Evolutionary conservation across 2,113 vertebrate species (phyloP).

Genomic region (Microcebus jonahi): DNA sequence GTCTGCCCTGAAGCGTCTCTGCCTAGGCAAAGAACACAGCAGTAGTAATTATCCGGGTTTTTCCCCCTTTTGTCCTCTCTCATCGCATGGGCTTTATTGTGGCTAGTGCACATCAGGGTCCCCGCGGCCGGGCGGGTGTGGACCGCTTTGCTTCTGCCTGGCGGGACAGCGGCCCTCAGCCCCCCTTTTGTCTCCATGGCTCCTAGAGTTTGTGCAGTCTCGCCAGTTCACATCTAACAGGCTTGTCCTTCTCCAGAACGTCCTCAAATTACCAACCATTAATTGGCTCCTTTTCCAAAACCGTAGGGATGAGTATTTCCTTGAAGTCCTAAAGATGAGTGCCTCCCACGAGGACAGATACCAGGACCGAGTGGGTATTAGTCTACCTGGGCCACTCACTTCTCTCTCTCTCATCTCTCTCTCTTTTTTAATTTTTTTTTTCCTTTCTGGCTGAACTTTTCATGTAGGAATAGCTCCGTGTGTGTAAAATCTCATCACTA

Average conservation of each 20-base stretch:
- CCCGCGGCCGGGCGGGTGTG: neutral
- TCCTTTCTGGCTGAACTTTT: slow-evolving; percentile 76
- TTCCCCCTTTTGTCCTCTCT: slow-evolving; percentile 83
- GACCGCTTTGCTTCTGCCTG: neutral
- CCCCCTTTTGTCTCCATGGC: slow-evolving; percentile 55
- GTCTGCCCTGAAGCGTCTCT: slow-evolving; percentile 99
- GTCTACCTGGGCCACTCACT: slow-evolving; percentile 41
- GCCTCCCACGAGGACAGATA: slow-evolving; percentile 48
- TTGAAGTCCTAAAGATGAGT: slow-evolving; percentile 51
- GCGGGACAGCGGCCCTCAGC: slow-evolving; percentile 38
- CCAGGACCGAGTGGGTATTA: slow-evolving; percentile 44
- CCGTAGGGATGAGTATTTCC: slow-evolving; percentile 55
- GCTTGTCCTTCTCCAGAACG: slow-evolving; percentile 58
- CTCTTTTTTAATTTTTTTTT: neutral
- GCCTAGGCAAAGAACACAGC: slow-evolving; percentile 99
- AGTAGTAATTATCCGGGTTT: slow-evolving; percentile 99
- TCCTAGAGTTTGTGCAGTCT: slow-evolving; percentile 75
- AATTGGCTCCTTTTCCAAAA: slow-evolving; percentile 80
- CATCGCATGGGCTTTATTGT: slow-evolving; percentile 88
- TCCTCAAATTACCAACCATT: slow-evolving; percentile 22
- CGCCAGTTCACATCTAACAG: slow-evolving; percentile 37
- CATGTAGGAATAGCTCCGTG: slow-evolving; percentile 70
- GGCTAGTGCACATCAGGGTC: slow-evolving; percentile 77
- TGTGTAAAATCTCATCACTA: slow-evolving; percentile 68
- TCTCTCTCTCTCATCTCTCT: neutral